phyloP scores from a whole-genome alignment of 2,113 vertebrate genomes.

The Oplegnathus fasciatus region DNA sequence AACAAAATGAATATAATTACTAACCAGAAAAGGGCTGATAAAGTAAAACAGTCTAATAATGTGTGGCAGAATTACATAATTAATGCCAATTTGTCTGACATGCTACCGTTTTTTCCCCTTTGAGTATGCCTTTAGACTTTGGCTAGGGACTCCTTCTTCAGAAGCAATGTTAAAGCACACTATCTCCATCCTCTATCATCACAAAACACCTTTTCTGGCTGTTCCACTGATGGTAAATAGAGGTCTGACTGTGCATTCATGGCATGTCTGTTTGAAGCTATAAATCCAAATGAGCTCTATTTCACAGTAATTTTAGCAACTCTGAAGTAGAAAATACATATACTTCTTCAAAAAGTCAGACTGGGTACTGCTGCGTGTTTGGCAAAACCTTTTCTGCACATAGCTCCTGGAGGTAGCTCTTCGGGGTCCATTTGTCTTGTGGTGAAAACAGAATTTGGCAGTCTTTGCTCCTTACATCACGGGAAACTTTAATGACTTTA shows the following conservation, averaged over 20 bases:
- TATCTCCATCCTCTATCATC: background rate
- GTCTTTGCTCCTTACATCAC: background rate
- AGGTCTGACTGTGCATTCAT: background rate
- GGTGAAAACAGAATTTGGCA: background rate
- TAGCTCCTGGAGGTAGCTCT: background rate
- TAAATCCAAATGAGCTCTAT: constrained; percentile 7
- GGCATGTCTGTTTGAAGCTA: constrained; percentile 5
- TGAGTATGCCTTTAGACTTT: background rate
- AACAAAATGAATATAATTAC: constrained; percentile 21
- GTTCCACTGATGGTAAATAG: constrained; percentile 7
- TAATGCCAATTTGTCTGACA: background rate
- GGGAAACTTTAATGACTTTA: background rate
- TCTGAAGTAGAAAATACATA: background rate
- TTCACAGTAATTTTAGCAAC: background rate
- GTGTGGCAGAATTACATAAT: background rate
- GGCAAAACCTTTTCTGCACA: background rate
- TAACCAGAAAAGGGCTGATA: background rate
- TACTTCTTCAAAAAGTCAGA: background rate
- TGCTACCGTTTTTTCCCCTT: background rate
- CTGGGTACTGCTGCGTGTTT: background rate
- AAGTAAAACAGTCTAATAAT: constrained; percentile 5
- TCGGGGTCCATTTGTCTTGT: background rate
- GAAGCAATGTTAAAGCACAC: background rate
- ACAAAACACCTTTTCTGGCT: constrained; percentile 3
- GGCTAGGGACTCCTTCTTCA: background rate